Percentiles rank a stretch among this genome's conserved stretches.
Conservation (phyloP, 2,797 vertebrate species). For the Pseudomugil tenellus region DNA sequence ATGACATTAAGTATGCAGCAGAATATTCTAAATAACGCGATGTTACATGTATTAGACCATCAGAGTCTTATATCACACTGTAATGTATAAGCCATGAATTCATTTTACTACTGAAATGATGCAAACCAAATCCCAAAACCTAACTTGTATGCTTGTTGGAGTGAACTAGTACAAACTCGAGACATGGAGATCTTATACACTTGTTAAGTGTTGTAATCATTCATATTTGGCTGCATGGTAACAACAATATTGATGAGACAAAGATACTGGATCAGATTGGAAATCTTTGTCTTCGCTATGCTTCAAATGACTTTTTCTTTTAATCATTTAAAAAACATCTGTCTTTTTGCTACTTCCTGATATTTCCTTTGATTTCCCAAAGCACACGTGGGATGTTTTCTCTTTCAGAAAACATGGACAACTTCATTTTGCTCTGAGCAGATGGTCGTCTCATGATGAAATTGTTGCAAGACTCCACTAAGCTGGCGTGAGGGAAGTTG, state of each 20-base stretch:
- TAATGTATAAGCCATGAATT: neutral
- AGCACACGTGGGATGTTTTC: conserved; percentile 26
- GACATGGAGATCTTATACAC: neutral
- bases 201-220: neutral
- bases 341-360: too few species aligned
- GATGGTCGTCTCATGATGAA: conserved; percentile 60
- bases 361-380: conserved; percentile 9
- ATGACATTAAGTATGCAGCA: conserved; percentile 45
- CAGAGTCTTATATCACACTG: neutral
- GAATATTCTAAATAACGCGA: too few species aligned
- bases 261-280: conserved; percentile 3
- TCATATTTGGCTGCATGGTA: neutral
- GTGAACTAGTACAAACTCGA: neutral
- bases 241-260: neutral
- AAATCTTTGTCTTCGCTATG: neutral
- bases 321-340: neutral
- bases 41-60: neutral
- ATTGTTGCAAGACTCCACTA: conserved; percentile 43
- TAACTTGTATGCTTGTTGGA: neutral
- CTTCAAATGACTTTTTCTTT: neutral
- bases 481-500: conserved; percentile 33
- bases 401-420: conserved; percentile 23
- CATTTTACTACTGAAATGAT: neutral
- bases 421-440: conserved; percentile 43
- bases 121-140: neutral